Conservation (phyloP, 1,140 invertebrate genomes). For the Macrobrachium nipponense region DNA sequence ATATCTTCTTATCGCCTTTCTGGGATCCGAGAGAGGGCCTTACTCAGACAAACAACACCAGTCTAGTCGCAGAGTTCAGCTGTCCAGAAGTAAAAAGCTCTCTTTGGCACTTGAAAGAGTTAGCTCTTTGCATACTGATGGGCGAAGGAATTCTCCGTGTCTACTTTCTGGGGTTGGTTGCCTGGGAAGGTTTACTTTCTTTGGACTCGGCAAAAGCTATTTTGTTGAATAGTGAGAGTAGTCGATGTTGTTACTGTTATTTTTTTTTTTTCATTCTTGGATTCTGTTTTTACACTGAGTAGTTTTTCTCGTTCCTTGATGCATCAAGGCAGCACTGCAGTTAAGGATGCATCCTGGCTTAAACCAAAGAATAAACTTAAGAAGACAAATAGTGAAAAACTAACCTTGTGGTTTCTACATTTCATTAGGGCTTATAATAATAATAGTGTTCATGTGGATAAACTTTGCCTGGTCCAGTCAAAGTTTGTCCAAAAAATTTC, state of each 20-base stretch:
- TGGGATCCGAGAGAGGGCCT: too few species aligned
- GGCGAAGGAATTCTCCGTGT: too few species aligned
- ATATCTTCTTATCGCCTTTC: too few species aligned
- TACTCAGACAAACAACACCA: too few species aligned
- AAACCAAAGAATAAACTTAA: constrained; percentile 15
- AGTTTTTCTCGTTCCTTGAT: constrained; percentile 16
- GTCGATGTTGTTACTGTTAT: constrained; percentile 18
- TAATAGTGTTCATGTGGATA: not conserved
- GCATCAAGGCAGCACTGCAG: not conserved
- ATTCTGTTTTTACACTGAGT: not conserved
- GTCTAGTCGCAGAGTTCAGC: too few species aligned
- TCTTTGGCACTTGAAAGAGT: too few species aligned
- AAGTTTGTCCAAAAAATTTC: constrained; percentile 9
- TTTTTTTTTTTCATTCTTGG: not conserved
- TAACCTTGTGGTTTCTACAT: not conserved
- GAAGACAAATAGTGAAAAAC: constrained; percentile 1
- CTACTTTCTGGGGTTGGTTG: too few species aligned
- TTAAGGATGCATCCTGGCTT: constrained; percentile 7
- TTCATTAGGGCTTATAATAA: not conserved
- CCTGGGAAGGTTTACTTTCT: not conserved
- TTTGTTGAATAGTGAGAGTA: constrained; percentile 16
- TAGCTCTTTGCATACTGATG: too few species aligned
- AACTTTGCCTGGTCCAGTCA: constrained; percentile 25
- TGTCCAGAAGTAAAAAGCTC: too few species aligned
- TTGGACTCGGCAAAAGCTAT: constrained; percentile 15